Percentiles rank a stretch among this genome's conserved stretches.
phyloP scores from a whole-genome alignment of 2,797 vertebrate genomes.

The Myotis pilosus region DNA sequence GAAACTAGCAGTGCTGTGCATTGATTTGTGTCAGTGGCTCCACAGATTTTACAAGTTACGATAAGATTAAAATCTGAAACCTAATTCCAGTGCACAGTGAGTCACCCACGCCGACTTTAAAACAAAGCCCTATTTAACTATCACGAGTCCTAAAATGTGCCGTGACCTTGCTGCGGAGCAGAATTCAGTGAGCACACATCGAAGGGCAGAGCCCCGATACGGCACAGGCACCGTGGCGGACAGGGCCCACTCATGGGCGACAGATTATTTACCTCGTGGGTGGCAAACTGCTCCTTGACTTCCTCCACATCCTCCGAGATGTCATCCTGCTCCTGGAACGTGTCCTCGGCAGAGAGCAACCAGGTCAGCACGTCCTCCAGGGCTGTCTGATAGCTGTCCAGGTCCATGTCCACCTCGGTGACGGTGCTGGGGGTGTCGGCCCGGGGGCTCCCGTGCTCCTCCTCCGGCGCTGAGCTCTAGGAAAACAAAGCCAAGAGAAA shows the following conservation, averaged over 20 bases:
- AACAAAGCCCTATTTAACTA: conserved; percentile 36
- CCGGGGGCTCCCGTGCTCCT: conserved; percentile 81
- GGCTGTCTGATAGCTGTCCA: conserved; percentile 95
- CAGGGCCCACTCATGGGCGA: accelerated
- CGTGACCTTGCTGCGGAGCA: background rate
- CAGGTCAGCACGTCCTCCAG: conserved; percentile 98
- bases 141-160: background rate
- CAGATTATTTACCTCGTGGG: conserved; percentile 90
- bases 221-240: background rate
- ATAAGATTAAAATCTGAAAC: background rate
- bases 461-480: conserved; percentile 77
- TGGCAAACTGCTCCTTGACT: conserved; percentile 98
- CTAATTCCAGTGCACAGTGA: background rate
- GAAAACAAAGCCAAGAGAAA: conserved; percentile 58
- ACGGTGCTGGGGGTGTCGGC: conserved; percentile 88
- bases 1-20: background rate
- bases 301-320: conserved; percentile 97
- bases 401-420: conserved; percentile 90
- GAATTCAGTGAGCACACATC: background rate
- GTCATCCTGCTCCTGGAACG: conserved; percentile 92
- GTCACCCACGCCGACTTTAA: background rate
- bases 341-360: conserved; percentile 95
- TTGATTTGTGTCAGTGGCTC: background rate
- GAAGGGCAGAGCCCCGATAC: background rate
- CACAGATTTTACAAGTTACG: background rate